A percentile compares a stretch with the other conserved stretches of the same genome.
phyloP scores from a whole-genome alignment of 2,888 invertebrate genomes.

The Diaphora mendica region DNA sequence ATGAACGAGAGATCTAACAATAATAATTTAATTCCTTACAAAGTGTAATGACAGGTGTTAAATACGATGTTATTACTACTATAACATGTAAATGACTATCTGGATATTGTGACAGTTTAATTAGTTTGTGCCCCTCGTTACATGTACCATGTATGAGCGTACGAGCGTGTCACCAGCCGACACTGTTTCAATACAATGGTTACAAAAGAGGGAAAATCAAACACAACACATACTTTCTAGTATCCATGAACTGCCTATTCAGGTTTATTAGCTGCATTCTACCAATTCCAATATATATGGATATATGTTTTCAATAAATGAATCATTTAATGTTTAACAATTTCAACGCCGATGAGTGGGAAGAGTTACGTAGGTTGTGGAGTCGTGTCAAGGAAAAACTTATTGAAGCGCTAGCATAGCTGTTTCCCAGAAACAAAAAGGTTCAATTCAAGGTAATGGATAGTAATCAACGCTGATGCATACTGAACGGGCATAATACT shows the following conservation, averaged over 20 bases:
- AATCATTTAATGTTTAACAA: not conserved
- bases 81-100: not conserved
- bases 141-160: not conserved
- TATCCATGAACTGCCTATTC: constrained; percentile 3
- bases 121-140: not conserved
- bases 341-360: not conserved
- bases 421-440: not conserved
- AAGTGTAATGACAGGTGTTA: not conserved
- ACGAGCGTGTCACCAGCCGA: constrained; percentile 6
- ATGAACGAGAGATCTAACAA: not conserved
- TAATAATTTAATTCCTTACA: not conserved
- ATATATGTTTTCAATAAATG: not conserved
- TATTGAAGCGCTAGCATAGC: not conserved
- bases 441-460: constrained; percentile 7
- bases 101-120: constrained; percentile 5
- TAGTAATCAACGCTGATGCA: constrained; percentile 1
- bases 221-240: constrained; percentile 14
- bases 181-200: constrained; percentile 15
- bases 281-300: not conserved
- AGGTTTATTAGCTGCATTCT: not conserved
- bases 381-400: not conserved
- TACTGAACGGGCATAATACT: not conserved
- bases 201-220: constrained; percentile 14
- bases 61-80: not conserved
- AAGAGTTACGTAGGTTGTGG: not conserved